Evolutionary conservation across 2,113 vertebrate species (phyloP).

Genomic region (Planiliza haematocheilus): DNA sequence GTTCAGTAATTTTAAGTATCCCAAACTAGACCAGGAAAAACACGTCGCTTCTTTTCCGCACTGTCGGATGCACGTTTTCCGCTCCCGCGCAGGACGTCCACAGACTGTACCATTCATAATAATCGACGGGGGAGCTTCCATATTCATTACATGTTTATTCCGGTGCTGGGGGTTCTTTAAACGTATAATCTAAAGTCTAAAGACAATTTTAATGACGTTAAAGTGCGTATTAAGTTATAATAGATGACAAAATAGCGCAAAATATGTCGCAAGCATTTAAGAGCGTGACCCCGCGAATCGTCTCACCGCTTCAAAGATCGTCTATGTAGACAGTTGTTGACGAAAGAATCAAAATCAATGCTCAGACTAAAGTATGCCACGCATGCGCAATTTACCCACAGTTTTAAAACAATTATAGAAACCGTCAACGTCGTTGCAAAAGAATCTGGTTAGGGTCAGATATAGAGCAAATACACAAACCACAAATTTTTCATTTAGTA

Average conservation of each 20-base stretch:
- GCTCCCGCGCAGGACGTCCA: slow-evolving; percentile 75
- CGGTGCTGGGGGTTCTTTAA: background rate
- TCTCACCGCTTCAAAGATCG: slow-evolving; percentile 12
- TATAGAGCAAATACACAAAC: background rate
- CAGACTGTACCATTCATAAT: slow-evolving; percentile 60
- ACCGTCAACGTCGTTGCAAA: background rate
- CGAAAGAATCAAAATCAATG: background rate
- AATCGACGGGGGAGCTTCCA: background rate
- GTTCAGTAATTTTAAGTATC: background rate
- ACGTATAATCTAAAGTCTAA: background rate
- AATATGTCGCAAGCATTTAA: background rate
- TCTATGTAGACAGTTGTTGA: background rate
- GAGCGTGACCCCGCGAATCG: no score
- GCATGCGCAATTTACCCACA: slow-evolving; percentile 17
- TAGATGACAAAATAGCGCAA: background rate
- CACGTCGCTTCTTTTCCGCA: slow-evolving; percentile 37
- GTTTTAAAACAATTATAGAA: background rate
- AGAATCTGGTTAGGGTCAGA: fast-evolving
- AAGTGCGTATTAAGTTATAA: background rate
- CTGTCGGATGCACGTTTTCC: slow-evolving; percentile 67
- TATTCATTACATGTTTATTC: background rate
- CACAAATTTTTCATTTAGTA: background rate
- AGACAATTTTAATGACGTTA: fast-evolving
- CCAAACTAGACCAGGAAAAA: slow-evolving; percentile 15
- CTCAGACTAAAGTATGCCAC: slow-evolving; percentile 38